phyloP scores from a whole-genome alignment of 1,140 invertebrate species.

The Drosophila bocki region DNA sequence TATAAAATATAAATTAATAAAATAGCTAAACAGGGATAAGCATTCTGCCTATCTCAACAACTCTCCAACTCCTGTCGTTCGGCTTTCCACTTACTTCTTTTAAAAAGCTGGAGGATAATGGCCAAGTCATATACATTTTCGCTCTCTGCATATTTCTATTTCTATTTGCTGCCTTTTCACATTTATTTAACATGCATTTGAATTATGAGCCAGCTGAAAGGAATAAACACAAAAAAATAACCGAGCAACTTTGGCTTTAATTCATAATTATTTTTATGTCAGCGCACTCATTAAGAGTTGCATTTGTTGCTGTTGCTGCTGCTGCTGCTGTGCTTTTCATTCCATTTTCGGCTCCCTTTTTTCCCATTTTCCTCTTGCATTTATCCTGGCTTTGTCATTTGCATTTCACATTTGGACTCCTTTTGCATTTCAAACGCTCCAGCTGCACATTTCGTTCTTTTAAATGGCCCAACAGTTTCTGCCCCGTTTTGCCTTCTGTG shows the following conservation, averaged over 20 bases:
- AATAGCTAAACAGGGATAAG: not conserved
- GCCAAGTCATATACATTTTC: not conserved
- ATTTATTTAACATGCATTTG: slow-evolving; percentile 72
- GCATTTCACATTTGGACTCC: slow-evolving; percentile 66
- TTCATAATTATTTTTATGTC: slow-evolving; percentile 84
- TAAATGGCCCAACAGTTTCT: slow-evolving; percentile 57
- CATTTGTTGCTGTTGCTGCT: slow-evolving; percentile 9
- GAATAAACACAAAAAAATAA: slow-evolving; percentile 37
- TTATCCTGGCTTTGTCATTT: slow-evolving; percentile 69
- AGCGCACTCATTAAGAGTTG: slow-evolving; percentile 77
- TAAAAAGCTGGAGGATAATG: too few species aligned
- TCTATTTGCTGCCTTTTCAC: slow-evolving; percentile 15
- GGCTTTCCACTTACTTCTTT: too few species aligned
- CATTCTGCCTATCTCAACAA: too few species aligned
- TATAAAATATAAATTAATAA: not conserved
- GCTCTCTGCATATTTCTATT: slow-evolving; percentile 16
- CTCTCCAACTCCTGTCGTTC: too few species aligned
- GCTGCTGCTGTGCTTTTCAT: slow-evolving; percentile 30
- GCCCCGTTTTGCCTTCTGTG: slow-evolving; percentile 59
- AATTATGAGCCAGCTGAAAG: slow-evolving; percentile 71
- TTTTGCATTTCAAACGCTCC: slow-evolving; percentile 65
- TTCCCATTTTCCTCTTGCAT: slow-evolving; percentile 7
- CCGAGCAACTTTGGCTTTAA: slow-evolving; percentile 77
- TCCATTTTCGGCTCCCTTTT: slow-evolving; percentile 15
- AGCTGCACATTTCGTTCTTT: slow-evolving; percentile 56